Conservation (phyloP, 2,113 vertebrate genomes). For the Willisornis vidua region DNA sequence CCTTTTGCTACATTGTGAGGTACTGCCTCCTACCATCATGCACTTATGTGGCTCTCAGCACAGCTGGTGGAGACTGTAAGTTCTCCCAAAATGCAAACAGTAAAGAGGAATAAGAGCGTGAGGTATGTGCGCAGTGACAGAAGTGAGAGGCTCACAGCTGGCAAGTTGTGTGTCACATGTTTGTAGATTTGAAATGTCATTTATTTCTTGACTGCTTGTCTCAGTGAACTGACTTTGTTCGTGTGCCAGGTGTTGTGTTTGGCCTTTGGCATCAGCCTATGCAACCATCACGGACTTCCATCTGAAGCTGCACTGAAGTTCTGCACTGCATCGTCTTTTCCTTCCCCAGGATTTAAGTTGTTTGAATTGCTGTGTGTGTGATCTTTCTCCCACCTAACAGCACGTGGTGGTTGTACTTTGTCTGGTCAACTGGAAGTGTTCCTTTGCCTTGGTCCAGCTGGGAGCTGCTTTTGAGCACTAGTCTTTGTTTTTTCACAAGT, state of each 20-base stretch:
- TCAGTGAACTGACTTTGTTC: not conserved
- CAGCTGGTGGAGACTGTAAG: not conserved
- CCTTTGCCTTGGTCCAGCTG: not conserved
- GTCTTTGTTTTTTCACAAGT: not conserved
- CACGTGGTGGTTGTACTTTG: not conserved
- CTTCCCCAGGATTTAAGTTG: not conserved
- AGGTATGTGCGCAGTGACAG: not conserved
- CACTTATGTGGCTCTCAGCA: not conserved
- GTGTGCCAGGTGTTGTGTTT: not conserved
- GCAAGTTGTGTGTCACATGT: not conserved
- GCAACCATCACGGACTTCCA: not conserved
- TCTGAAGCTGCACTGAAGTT: not conserved
- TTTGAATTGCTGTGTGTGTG: not conserved
- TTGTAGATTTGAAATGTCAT: not conserved
- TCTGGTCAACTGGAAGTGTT: not conserved
- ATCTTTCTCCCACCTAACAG: not conserved
- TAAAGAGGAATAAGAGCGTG: not conserved
- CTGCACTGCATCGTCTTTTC: accelerated
- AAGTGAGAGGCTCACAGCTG: slow-evolving; percentile 7
- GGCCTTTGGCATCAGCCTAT: not conserved
- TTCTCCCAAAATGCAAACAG: not conserved
- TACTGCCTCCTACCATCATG: not conserved
- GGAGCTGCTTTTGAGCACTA: not conserved
- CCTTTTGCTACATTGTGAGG: not conserved
- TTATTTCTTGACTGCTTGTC: slow-evolving; percentile 4